Conservation (phyloP, 2,888 invertebrate species). For the Pseudeuparius sepicola region DNA sequence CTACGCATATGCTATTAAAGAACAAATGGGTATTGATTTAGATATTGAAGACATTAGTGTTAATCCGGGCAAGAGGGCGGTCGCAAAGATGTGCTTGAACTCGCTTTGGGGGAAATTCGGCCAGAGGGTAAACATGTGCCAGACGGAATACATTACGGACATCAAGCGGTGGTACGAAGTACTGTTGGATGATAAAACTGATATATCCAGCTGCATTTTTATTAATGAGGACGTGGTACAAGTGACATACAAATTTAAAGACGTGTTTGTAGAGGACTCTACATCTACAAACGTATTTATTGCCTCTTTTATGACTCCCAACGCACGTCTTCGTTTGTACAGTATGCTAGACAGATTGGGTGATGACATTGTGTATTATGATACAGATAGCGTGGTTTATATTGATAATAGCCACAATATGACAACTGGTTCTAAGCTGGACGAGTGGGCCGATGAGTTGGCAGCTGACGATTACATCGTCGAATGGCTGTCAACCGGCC, state of each 20-base stretch:
- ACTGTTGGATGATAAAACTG: too few relatives aligned
- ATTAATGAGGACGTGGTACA: conserved; percentile 18
- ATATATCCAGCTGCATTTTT: too few relatives aligned
- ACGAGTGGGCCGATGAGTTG: too few relatives aligned
- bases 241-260: conserved; percentile 16
- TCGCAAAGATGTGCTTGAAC: conserved; percentile 25
- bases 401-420: too few relatives aligned
- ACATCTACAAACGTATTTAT: too few relatives aligned
- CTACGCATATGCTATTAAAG: too few relatives aligned
- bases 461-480: conserved; percentile 14
- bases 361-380: conserved; percentile 17
- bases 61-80: conserved; percentile 23
- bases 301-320: too few relatives aligned
- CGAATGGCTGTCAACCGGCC: conserved; percentile 18
- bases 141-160: conserved; percentile 12
- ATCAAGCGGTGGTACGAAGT: conserved; percentile 14
- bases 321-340: too few relatives aligned
- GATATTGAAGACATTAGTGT: conserved; percentile 18
- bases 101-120: conserved; percentile 25
- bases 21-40: conserved; percentile 22
- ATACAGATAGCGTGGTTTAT: too few relatives aligned
- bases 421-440: too few relatives aligned
- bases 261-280: too few relatives aligned
- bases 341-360: conserved; percentile 19
- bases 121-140: conserved; percentile 14